phyloP scores from a whole-genome alignment of 2,888 invertebrate species.

The Oscheius onirici region DNA sequence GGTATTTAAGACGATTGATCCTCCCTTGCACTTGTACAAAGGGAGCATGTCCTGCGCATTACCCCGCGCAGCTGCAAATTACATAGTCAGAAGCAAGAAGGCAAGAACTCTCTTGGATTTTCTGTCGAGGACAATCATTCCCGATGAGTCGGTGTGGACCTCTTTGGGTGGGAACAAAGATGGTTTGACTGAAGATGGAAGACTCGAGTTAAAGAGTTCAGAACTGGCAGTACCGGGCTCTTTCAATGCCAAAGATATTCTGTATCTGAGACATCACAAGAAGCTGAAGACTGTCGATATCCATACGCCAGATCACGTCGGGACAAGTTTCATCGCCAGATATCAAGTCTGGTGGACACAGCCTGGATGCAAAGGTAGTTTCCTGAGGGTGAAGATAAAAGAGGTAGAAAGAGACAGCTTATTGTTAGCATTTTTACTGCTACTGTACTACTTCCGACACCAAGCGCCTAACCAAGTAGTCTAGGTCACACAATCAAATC shows the following conservation, averaged over 20 bases:
- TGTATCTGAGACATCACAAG: constrained; percentile 45
- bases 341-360: constrained; percentile 50
- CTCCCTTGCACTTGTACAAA: constrained; percentile 55
- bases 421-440: too few relatives aligned
- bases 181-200: constrained; percentile 1
- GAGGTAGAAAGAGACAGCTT: too few relatives aligned
- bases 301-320: constrained; percentile 41
- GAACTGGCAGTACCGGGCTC: constrained; percentile 43
- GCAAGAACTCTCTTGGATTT: constrained; percentile 43
- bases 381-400: too few relatives aligned
- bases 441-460: too few relatives aligned
- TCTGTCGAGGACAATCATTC: constrained; percentile 48
- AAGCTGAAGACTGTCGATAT: constrained; percentile 36
- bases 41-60: constrained; percentile 55
- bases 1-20: constrained; percentile 38
- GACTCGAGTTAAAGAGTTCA: constrained; percentile 37
- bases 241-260: constrained; percentile 43
- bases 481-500: too few relatives aligned
- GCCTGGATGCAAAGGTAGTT: constrained; percentile 37
- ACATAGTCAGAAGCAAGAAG: constrained; percentile 34
- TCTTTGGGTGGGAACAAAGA: constrained; percentile 45
- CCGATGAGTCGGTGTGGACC: constrained; percentile 60
- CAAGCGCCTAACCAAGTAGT: too few relatives aligned
- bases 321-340: constrained; percentile 47
- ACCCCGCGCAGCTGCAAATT: constrained; percentile 46